These are phyloP conservation scores for Cotesia congregata DNA, from an alignment of 2,888 invertebrate species.

Conservation along the genomic window DNA sequence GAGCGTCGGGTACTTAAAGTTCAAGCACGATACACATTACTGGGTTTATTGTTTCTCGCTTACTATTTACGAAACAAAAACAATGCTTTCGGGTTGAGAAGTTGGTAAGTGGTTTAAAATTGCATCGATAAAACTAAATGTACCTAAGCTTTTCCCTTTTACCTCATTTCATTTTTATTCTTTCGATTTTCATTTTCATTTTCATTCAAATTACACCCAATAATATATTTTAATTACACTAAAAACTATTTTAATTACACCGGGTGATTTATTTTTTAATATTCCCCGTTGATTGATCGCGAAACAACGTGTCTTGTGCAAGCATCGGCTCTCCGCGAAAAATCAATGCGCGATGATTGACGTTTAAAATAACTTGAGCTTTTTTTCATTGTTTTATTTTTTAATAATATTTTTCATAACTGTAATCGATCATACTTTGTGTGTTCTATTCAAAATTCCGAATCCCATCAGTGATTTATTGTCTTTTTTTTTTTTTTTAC, in stretches of 20 bases:
- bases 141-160: constrained; percentile 23
- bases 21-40: constrained; percentile 40
- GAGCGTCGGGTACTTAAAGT: constrained; percentile 32
- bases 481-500: too few relatives aligned
- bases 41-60: constrained; percentile 48
- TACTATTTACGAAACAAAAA: constrained; percentile 46
- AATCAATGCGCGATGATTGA: background rate
- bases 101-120: constrained; percentile 47
- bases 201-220: background rate
- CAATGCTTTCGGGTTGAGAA: constrained; percentile 31
- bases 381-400: background rate
- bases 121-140: constrained; percentile 43
- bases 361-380: background rate
- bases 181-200: background rate
- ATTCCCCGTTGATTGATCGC: background rate
- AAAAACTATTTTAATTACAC: background rate
- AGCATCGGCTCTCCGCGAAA: background rate
- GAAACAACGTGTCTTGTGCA: background rate
- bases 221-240: background rate
- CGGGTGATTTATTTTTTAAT: background rate
- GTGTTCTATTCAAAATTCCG: background rate
- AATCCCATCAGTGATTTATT: too few relatives aligned
- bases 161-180: constrained; percentile 9
- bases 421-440: background rate
- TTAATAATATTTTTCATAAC: background rate